Evolutionary conservation across 2,797 vertebrate genomes (phyloP), one percentile per base, ranked within the genome.

Genomic region (Aplochiton taeniatus): DNA sequence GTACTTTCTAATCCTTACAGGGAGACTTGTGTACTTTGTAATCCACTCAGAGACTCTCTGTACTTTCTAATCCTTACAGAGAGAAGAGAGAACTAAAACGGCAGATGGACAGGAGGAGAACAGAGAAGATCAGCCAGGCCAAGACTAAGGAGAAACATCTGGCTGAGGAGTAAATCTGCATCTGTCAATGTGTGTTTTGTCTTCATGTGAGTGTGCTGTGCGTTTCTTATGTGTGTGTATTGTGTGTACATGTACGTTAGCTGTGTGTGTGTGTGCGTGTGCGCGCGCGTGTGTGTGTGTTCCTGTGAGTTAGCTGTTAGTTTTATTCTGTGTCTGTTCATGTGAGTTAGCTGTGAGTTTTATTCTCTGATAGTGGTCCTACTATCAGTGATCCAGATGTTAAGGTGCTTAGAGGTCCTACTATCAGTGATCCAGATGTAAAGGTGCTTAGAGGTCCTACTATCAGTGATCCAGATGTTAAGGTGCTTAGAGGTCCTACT

Each of bases 121-220:
- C 97, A 53, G 98, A 98, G 84, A 99, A 98, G 86, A 95, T 98
- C 82, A 98, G 94, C 63, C 95, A 98, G 84, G 95, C 95, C 0
- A 98, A 98, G 85, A 96, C 96, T 31, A 99, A 98, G 92, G 97
- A 99, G 88, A 98, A 96, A 88, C 95, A 95, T 83, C 93, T 98
- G 79, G 96, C 97, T 74, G 96, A 98, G 81, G 98, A 99, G 98
- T 99, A 88, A 72, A 48, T 11, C 12, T 10, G 19, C 8, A 11
- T 41, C 20, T 41, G 11, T 13, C 4, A 0, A 19, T 57, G 54
- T 4, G 20, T 31, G 16, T 13, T n/a, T 19, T 11, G 42, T 18
- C n/a, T 20, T 31, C 8, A 6, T 48, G 8, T 49, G 48, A 48
- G 50, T 9, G 31, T 31, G 31, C 31, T 6, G 31, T 31, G 31